Evolutionary conservation across 2,113 vertebrate genomes (phyloP), one percentile per base, ranked within the genome.

Genomic region (Misgurnus anguillicaudatus): DNA sequence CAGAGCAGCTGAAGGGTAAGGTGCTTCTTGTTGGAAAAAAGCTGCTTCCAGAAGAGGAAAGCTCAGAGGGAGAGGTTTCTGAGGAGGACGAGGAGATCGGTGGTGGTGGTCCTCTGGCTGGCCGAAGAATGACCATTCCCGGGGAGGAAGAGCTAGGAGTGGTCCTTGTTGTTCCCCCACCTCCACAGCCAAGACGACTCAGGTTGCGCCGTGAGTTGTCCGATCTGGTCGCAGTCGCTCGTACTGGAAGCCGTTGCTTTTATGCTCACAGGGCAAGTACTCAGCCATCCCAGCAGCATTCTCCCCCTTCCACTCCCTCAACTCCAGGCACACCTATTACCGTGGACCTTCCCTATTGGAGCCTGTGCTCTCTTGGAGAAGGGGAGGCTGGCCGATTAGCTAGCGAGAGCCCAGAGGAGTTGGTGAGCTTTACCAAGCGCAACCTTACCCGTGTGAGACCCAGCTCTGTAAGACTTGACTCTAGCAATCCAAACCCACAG

Each of bases 11-110:
- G 51, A 98, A 95, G 88, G 94, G 93, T 66, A 95, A 91, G 79
- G 91, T 99, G 80, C 92, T 99, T 0, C 83, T 98, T 19, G 95
- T 98, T 80, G 97, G 95, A 68, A 99, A 97, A 86, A 98, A 96
- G 74, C 85, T 99, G 10, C 93, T 94, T 4, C 85, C 84, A 0
- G 90, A 94, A 58, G 89, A 94, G 41, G 92, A 95, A 2, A 86
- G 93, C 17, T 91, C 93, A 5, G 97, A 99, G 21, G 96, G 96
- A 71, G 96, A 98, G 71, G 95, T 99, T 10, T 97, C 96, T 0
- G 97, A 99, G 74, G 98, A 99, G 87, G 97, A 98, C 0, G 97
- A 99, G 85, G 97, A 98, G 86, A 95, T 95, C 0, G 96, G 96
- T 81, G 96, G 91, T 2, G 92, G 93, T 0, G 92, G 91, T 2